Base-by-base conservation (phyloP, 2,113 vertebrate genomes). In the Psephotus haematonotus region DNA sequence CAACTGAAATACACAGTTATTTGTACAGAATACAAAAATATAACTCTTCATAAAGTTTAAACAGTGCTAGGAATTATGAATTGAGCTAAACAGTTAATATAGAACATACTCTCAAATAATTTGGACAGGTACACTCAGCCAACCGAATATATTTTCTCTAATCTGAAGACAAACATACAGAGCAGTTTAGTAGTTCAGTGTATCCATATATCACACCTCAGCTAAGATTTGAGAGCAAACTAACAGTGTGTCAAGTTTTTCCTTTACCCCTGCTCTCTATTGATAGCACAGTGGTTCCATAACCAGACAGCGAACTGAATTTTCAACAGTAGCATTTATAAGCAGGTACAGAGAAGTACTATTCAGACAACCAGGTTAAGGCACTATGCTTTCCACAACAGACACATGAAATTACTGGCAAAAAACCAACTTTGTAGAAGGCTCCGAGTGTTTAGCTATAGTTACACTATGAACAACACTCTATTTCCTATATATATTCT, bases 21-120 rank as follows among this genome's bases (percentile, higher is more conserved):
- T 80, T 75, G 20, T 60, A 90, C 9, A 28, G 37, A 93, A 92
- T 96, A 96, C 53, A 97, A 97, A 97, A 97, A 96, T 93, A 97
- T 84, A 97, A 92, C 15, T 76, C 69, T 92, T 79, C 74, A 81
- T 77, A 72, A 91, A 77, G n/a, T 90, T 91, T 64, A 53, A 28
- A 59, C 22, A 64, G 27, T 64, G 23, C 35, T 65, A 88, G 23
- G 24, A 89, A 68, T 82, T 69, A 69, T 0, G 3, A 33, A 62
- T 6, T 55, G n/a, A 79, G 16, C 53, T 86, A 25, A 68, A 43
- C 9, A 76, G 23, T 14, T 33, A 9, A 76, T 27, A 55, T 2
- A 19, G 14, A 81, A 44, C 50, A 78, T 82, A 37, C 20, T 87
- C 29, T 90, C 91, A 78, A 86, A 92, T 77, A 82, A 84, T 2